These are phyloP conservation scores for Procambarus virginalis DNA, from an alignment of 1,140 invertebrate species.

Conservation along the genomic window DNA sequence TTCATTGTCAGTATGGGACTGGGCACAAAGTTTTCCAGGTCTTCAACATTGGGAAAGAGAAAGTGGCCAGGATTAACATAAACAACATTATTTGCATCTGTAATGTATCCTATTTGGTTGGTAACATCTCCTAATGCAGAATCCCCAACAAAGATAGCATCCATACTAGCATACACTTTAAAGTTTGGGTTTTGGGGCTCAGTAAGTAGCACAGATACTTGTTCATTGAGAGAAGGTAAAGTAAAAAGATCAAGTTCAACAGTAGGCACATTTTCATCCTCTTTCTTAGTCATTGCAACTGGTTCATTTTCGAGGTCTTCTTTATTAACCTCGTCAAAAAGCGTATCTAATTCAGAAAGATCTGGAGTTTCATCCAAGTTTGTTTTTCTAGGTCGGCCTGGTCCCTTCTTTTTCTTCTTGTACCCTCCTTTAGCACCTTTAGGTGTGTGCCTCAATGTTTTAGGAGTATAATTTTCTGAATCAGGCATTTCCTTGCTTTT, in stretches of 20 bases:
- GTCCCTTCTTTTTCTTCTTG: conserved; percentile 41
- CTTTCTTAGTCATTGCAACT: conserved; percentile 29
- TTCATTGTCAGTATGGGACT: conserved; percentile 63
- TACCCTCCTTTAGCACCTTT: conserved; percentile 30
- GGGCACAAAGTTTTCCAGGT: conserved; percentile 62
- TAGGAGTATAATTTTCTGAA: conserved; percentile 35
- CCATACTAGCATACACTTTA: conserved; percentile 69
- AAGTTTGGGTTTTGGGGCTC: conserved; percentile 69
- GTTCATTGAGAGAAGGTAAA: conserved; percentile 63
- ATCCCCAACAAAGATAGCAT: conserved; percentile 69
- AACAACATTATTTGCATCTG: conserved; percentile 69
- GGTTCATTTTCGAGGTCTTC: conserved; percentile 57
- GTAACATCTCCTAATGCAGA: conserved; percentile 66
- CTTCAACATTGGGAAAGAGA: conserved; percentile 67
- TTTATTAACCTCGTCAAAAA: conserved; percentile 33
- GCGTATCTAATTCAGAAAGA: conserved; percentile 43
- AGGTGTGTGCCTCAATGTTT: conserved; percentile 2
- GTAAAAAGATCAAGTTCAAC: conserved; percentile 69
- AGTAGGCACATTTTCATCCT: conserved; percentile 67
- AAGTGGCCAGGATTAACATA: conserved; percentile 67
- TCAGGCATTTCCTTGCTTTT: conserved; percentile 24
- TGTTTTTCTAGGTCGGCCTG: conserved; percentile 39
- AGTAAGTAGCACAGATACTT: conserved; percentile 64
- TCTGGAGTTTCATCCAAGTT: conserved; percentile 29
- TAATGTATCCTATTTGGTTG: conserved; percentile 69